Evolutionary conservation across 2,113 vertebrate genomes (phyloP), one percentile per base, ranked within the genome.

Genomic region (Elephantulus edwardii): DNA sequence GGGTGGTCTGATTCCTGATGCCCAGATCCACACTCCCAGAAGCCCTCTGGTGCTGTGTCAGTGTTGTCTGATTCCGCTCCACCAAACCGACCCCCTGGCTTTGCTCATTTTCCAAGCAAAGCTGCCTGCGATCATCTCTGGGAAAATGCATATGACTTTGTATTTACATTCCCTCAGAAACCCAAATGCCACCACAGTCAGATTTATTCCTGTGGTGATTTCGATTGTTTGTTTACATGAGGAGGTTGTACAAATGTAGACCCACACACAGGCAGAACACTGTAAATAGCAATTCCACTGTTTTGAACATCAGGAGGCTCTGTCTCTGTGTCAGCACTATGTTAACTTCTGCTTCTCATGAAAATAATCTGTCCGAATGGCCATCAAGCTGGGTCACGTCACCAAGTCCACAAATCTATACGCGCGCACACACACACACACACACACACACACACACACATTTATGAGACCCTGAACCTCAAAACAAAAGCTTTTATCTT

Each of bases 351-450:
- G 90, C 80, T 95, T 92, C 92, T 93, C 92, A 91, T 89, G 86
- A 93, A 93, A 75, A 92, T 92, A 87, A 93, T 94, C 95, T 94
- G 89, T 95, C 93, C 89, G 86, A 92, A 85, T 90, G 93, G 75
- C 92, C 86, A 88, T 93, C 93, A 94, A 60, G 91, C n/a, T 44
- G 82, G 71, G 81, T 83, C 0, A 9, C 86, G 81, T 92, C 75
- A 42, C 87, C 79, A 78, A 91, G 78, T 66, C 33, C 85, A 68
- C 66, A 60, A 88, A 93, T 94, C 81, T 76, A 89, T 46, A 38
- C 42, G 91, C 19, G 26, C 19, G 22, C 16, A 8, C 16, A 14
- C 16, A 6, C 5, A 56, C 72, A 87, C 58, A 38, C 42, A 92
- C 19, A 56, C 19, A 56, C 16, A 8, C 16, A 14, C 16, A 6